Evolutionary conservation across 1,140 invertebrate species (phyloP).

Genomic region (Cydia amplana): DNA sequence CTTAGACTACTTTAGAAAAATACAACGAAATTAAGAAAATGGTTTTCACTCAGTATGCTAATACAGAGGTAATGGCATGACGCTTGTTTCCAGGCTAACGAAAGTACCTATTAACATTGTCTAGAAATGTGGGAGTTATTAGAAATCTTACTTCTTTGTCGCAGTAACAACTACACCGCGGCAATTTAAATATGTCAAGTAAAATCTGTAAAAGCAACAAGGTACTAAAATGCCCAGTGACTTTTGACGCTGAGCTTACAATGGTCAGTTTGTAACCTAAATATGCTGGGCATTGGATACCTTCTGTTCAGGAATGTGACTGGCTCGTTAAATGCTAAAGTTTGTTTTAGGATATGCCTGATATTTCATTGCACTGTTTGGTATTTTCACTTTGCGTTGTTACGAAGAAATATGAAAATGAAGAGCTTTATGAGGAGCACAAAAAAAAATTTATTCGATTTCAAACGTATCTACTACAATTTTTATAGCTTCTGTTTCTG

Average conservation of each 20-base stretch:
- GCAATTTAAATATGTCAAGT: background rate
- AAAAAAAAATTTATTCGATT: background rate
- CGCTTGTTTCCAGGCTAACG: no score
- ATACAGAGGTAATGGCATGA: no score
- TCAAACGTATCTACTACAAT: no score
- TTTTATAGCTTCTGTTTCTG: no score
- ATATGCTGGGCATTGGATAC: background rate
- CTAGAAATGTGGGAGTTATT: background rate
- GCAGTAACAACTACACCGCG: background rate
- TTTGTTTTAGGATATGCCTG: background rate
- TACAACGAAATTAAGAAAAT: no score
- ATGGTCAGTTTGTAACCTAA: conserved; percentile 1
- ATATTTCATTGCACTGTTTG: background rate
- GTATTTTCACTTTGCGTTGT: background rate
- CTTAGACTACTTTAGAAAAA: no score
- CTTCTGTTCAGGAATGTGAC: background rate
- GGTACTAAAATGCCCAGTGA: background rate
- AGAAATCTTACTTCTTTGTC: background rate
- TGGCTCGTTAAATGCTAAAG: conserved; percentile 1
- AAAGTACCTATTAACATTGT: conserved; percentile 2
- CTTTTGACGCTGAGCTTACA: conserved; percentile 3
- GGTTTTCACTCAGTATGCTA: no score
- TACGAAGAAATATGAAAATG: background rate
- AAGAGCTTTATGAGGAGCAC: background rate
- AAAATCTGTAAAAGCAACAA: conserved; percentile 3